phyloP scores from a whole-genome alignment of 2,888 invertebrate genomes.

The Patella ulyssiponensis region DNA sequence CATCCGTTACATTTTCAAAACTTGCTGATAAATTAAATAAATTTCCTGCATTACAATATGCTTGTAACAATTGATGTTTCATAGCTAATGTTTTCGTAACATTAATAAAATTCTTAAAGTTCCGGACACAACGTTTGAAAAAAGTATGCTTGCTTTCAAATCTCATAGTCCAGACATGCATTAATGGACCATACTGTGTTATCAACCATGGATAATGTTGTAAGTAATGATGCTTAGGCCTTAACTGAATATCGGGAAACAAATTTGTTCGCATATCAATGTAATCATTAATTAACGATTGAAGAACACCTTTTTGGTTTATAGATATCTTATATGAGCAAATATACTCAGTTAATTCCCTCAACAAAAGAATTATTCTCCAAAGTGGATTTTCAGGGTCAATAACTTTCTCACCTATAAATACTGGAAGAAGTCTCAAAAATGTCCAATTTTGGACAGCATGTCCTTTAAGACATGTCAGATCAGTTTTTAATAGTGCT shows the following conservation, averaged over 20 bases:
- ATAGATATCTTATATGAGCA: not conserved
- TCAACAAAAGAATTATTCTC: not conserved
- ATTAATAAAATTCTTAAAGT: not conserved
- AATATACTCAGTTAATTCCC: not conserved
- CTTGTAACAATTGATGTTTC: not conserved
- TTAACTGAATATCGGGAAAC: not conserved
- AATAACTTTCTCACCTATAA: not conserved
- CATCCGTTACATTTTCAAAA: not conserved
- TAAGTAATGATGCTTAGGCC: slow-evolving; percentile 1
- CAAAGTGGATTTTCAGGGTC: not conserved
- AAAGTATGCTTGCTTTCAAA: not conserved
- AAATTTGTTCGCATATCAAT: not conserved
- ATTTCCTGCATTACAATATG: not conserved
- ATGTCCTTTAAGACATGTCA: not conserved
- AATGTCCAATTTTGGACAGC: slow-evolving; percentile 1
- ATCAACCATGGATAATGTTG: slow-evolving; percentile 1
- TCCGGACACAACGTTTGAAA: not conserved
- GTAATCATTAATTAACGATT: not conserved
- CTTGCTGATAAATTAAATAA: not conserved
- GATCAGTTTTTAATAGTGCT: not conserved
- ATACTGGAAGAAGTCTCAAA: slow-evolving; percentile 3
- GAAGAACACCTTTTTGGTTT: not conserved
- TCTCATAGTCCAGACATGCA: not conserved
- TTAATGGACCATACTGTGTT: not conserved
- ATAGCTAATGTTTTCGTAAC: not conserved